Base-by-base conservation (phyloP, 2,888 invertebrate species). In the Neoaliturus tenellus region DNA sequence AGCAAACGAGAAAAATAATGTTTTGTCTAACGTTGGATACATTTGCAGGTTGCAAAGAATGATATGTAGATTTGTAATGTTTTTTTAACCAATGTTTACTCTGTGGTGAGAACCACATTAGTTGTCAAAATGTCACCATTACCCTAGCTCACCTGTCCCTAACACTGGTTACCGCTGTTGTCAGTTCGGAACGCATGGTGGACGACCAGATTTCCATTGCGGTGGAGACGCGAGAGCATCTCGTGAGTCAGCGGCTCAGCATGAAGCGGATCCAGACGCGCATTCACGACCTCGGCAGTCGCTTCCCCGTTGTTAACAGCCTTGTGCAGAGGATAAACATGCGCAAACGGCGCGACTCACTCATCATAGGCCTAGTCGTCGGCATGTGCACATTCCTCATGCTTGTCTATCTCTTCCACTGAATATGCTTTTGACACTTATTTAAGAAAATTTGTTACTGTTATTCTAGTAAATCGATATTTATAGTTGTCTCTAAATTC, bases 171-270 rank as follows among this genome's bases (percentile, higher is more conserved):
- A n/a, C n/a, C n/a, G n/a, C n/a, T 62, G 62, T 83, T 75, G 85
- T 39, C 91, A 98, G 98, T 91, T 98, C 99, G 0, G 98, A 98
- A 90, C 94, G 96, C 86, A 91, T 99, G 89, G 94, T 99, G 20
- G 98, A 98, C 89, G 99, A 99, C 89, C 99, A 99, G 92, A 98
- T 99, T 87, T 96, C 96, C 89, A 98, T 99, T 90, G 99, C 99
- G 81, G 96, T 99, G 92, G 98, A 98, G 89, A 98, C 99, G 3
- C 95, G 98, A 88, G 99, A 99, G 87, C 97, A 98, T 90, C 92
- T 99, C 87, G 93, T 96, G 55, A 94, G 95, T 17, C 99, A 99
- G 90, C 93, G 98, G 81, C 96, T 96, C 86, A 94, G 96, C 14
- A 96, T 99, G 89, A 97, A 98, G 89, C 93, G 96, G 62, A 94